Evolutionary conservation across 2,888 invertebrate genomes (phyloP), one percentile per base, ranked within the genome.

Genomic region (Drepana falcataria): DNA sequence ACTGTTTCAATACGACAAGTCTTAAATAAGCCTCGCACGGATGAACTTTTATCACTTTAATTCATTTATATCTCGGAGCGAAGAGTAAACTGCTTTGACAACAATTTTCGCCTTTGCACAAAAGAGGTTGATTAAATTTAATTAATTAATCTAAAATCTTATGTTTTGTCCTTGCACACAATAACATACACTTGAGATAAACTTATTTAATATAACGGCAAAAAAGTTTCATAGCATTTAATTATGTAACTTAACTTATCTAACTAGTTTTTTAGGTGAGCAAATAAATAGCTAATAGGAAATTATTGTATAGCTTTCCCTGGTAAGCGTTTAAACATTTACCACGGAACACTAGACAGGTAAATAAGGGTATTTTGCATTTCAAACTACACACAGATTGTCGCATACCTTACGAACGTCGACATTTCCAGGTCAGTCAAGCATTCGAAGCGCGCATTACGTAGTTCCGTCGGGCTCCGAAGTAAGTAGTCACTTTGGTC

Each of bases 21-120:
- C 73, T 79, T 75, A 77, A 81, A 80, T 76, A 78, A 71, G 75
- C 69, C 65, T 64, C 75, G 78, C 82, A 82, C 82, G 79, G 70
- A 63, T 78, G 68, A 80, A 78, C 79, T 79, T 84, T 78, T 75
- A 78, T 69, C 77, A 76, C 77, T 78, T 75, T 78, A 80, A 82
- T 82, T 77, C 71, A 74, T 78, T 82, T 80, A 81, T 71, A 64
- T 69, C 65, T 63, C 59, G 68, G 63, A 64, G 69, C 68, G 71
- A 68, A 73, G 71, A 69, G 70, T 66, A 69, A 77, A 76, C 76
- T 71, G 66, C 67, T 71, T 66, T 64, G 62, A 60, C 57, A 68
- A 65, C 66, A 69, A 69, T 57, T 52, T 56, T 65, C 52, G 52
- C 55, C 59, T 57, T 48, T 57, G 47, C 55, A 48, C 48, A 52